These are phyloP conservation scores for Enoplosus armatus DNA, from an alignment of 2,797 vertebrate species.

Conservation along the genomic window DNA sequence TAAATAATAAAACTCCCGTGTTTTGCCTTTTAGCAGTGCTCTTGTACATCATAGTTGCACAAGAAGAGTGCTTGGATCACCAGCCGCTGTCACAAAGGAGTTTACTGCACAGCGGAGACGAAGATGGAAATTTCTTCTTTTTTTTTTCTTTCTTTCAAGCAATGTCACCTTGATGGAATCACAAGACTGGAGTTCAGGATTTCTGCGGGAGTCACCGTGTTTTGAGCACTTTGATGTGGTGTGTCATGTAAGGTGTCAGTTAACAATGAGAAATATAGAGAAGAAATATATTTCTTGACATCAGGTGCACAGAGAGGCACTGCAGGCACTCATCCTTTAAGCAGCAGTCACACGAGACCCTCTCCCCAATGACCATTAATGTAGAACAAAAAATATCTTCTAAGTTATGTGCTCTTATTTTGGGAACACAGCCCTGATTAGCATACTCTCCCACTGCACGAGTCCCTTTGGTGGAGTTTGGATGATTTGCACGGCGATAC, in stretches of 20 bases:
- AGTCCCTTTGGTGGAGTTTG: constrained; percentile 58
- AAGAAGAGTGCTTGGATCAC: constrained; percentile 65
- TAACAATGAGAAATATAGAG: constrained; percentile 22
- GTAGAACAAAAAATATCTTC: constrained; percentile 65
- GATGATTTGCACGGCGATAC: constrained; percentile 53
- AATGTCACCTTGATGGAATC: constrained; percentile 77
- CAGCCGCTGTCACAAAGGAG: constrained; percentile 59
- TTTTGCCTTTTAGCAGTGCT: constrained; percentile 71
- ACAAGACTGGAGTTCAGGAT: constrained; percentile 54
- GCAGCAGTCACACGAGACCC: constrained; percentile 50
- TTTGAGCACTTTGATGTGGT: constrained; percentile 55
- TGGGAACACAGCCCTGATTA: constrained; percentile 63
- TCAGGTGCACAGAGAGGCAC: constrained; percentile 44
- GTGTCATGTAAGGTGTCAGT: constrained; percentile 64
- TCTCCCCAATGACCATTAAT: constrained; percentile 66
- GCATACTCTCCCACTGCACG: constrained; percentile 57
- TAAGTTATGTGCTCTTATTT: constrained; percentile 70
- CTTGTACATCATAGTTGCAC: constrained; percentile 56
- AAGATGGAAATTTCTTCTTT: constrained; percentile 37
- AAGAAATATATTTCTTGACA: constrained; percentile 40
- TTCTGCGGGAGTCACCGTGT: constrained; percentile 44
- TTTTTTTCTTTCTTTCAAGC: constrained; percentile 5
- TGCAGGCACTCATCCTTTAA: constrained; percentile 49
- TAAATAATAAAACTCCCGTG: constrained; percentile 77
- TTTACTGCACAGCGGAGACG: constrained; percentile 54